A percentile compares a stretch with the other conserved stretches of the same genome.
Conservation (phyloP, 2,797 vertebrate species). For the Lithobates pipiens region DNA sequence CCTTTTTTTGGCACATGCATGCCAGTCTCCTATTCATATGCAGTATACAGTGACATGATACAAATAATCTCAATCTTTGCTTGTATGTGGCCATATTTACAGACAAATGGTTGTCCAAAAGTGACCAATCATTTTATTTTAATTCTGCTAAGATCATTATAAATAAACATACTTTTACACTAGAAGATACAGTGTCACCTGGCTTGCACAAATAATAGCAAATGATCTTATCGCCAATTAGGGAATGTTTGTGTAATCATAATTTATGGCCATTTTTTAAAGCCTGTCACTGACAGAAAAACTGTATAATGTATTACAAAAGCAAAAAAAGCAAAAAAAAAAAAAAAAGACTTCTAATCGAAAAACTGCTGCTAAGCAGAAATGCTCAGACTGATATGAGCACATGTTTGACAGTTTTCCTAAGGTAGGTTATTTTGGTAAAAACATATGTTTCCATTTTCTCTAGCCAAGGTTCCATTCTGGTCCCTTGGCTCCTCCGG, state of each 20-base stretch:
- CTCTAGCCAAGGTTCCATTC: slow-evolving; percentile 87
- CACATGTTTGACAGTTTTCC: slow-evolving; percentile 83
- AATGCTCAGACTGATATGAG: slow-evolving; percentile 79
- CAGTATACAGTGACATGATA: no score
- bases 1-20: no score
- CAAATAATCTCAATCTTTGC: neutral
- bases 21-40: no score
- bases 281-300: slow-evolving; percentile 44
- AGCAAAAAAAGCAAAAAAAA: no score
- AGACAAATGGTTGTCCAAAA: neutral
- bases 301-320: slow-evolving; percentile 48
- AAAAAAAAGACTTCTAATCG: slow-evolving; percentile 46
- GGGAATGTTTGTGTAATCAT: neutral
- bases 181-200: neutral
- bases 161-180: neutral
- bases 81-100: neutral
- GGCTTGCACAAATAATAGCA: neutral
- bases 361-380: slow-evolving; percentile 68
- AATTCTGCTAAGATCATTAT: neutral
- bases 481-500: slow-evolving; percentile 89
- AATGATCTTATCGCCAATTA: neutral
- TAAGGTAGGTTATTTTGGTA: slow-evolving; percentile 97
- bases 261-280: neutral
- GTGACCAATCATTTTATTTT: neutral
- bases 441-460: slow-evolving; percentile 99